Percentiles rank a stretch among this genome's conserved stretches.
Conservation (phyloP, 2,888 invertebrate genomes). For the Unio delphinus region DNA sequence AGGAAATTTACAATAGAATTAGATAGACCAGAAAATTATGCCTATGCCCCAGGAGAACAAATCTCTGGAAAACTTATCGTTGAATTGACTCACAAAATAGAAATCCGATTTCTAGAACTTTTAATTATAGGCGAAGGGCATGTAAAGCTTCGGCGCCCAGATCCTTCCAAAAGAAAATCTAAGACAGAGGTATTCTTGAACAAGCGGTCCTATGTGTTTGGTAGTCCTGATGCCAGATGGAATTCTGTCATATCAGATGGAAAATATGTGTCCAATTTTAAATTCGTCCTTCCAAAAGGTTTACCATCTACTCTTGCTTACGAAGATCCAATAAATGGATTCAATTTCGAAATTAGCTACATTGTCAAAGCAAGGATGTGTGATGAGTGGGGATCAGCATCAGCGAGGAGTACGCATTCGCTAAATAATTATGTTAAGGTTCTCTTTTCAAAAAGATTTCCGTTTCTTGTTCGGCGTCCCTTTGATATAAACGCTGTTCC, state of each 20-base stretch:
- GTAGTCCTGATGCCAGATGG: slow-evolving; percentile 50
- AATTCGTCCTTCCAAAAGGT: slow-evolving; percentile 52
- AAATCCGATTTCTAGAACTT: slow-evolving; percentile 62
- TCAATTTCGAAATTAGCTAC: slow-evolving; percentile 56
- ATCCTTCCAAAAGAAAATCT: slow-evolving; percentile 37
- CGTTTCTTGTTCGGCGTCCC: slow-evolving; percentile 49
- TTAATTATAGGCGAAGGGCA: slow-evolving; percentile 56
- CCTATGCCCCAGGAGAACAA: slow-evolving; percentile 59
- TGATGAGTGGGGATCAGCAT: slow-evolving; percentile 49
- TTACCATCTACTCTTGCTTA: slow-evolving; percentile 55
- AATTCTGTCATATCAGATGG: slow-evolving; percentile 58
- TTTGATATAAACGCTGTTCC: slow-evolving; percentile 58
- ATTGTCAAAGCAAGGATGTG: slow-evolving; percentile 58
- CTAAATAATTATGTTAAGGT: slow-evolving; percentile 47
- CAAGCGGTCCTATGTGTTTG: slow-evolving; percentile 59
- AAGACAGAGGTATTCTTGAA: slow-evolving; percentile 54
- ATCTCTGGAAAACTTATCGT: slow-evolving; percentile 59
- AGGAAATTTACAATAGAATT: slow-evolving; percentile 60
- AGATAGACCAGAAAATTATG: slow-evolving; percentile 42
- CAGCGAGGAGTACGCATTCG: slow-evolving; percentile 39
- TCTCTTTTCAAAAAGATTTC: slow-evolving; percentile 45
- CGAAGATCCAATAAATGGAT: slow-evolving; percentile 47
- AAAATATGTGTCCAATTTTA: slow-evolving; percentile 61
- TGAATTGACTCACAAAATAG: slow-evolving; percentile 49
- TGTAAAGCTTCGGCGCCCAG: slow-evolving; percentile 36